Evolutionary conservation across 2,888 invertebrate species (phyloP).

Genomic region (Conus canariensis): DNA sequence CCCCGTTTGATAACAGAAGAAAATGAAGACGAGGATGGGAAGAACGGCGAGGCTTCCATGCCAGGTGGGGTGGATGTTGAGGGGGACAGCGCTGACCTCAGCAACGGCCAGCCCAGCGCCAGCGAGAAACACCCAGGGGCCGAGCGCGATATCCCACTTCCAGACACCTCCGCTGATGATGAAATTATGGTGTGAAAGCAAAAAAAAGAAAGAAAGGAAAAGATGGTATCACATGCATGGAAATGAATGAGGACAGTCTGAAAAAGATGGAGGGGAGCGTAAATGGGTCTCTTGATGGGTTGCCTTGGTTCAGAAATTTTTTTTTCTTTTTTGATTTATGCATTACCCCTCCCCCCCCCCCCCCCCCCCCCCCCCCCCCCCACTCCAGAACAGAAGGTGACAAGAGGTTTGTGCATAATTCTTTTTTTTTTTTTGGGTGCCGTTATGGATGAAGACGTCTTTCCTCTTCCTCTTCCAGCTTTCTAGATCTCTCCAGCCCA

Average conservation of each 20-base stretch:
- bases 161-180: background rate
- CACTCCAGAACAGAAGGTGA: background rate
- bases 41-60: background rate
- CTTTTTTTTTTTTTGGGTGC: background rate
- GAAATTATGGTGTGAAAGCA: background rate
- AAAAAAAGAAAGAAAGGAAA: no score
- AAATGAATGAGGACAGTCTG: no score
- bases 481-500: no score
- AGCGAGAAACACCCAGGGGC: background rate
- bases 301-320: background rate
- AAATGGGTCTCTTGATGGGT: no score
- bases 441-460: no score
- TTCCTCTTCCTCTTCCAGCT: no score
- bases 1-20: background rate
- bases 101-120: background rate
- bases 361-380: no score
- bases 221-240: no score
- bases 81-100: no score
- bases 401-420: background rate
- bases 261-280: no score
- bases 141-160: background rate
- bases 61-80: background rate
- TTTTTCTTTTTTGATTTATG: background rate
- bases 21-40: background rate
- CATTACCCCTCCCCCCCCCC: background rate